Base-by-base conservation (phyloP, 1,140 invertebrate species). In the Drosophila virilis region DNA sequence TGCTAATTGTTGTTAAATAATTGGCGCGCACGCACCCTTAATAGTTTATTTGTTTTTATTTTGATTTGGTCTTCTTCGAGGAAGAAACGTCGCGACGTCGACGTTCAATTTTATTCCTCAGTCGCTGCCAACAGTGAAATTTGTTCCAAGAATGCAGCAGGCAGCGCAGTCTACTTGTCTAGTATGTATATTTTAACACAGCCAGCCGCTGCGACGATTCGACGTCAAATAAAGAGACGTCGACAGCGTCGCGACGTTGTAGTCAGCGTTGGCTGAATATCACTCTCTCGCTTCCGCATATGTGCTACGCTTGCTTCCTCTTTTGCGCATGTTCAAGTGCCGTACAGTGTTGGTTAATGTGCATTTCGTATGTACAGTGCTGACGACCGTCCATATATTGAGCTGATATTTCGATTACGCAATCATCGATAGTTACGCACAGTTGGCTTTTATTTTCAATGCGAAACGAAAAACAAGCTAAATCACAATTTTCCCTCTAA, bases 51-150 rank as follows among this genome's bases (percentile, higher is more conserved):
- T 88, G 84, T 88, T 89, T 88, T 88, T 88, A 89, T 86, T 86
- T 88, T 88, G 83, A 76, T 88, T 75, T 62, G 79, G 60, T 79
- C 68, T 85, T 90, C 78, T 78, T 71, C 84, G 76, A 86, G 79
- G 74, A 75, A 80, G 80, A 76, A 80, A 73, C 67, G 62, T 62
- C 60, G 73, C 74, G 74, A 90, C 85, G 88, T 90, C 88, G 77
- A 88, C 88, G 84, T 83, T 83, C 77, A 91, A 77, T 84, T 91
- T 75, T 74, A 83, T 84, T 89, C 82, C 83, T 80, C 83, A 68
- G 86, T 86, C 86, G 82, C 86, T 78, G 88, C 82, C 71, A 78
- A 80, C 79, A 58, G 79, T 83, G 78, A 80, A 78, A 71, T 78
- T 79, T 80, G 73, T 71, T 70, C 60, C 68, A 75, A 75, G 68